Conservation (phyloP, 2,113 vertebrate species). For the Phylloscopus whistleri region DNA sequence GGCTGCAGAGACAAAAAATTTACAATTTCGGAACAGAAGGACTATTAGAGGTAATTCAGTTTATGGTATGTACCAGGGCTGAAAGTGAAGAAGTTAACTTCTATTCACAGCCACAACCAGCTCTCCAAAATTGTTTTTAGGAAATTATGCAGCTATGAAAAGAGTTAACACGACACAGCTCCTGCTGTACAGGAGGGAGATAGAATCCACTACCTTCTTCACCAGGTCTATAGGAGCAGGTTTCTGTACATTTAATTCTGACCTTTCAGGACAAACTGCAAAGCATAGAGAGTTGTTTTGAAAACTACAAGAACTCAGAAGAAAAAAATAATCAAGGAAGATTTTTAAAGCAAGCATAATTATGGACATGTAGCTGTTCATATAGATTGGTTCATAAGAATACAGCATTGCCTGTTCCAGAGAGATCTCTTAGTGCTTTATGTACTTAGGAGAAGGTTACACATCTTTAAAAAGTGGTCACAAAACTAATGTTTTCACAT, state of each 20-base stretch:
- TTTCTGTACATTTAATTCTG: not conserved
- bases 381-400: not conserved
- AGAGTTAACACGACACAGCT: not conserved
- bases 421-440: not conserved
- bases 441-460: not conserved
- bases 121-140: not conserved
- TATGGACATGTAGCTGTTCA: not conserved
- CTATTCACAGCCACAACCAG: not conserved
- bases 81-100: not conserved
- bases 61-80: not conserved
- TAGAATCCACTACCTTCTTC: not conserved
- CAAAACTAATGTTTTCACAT: not conserved
- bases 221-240: not conserved
- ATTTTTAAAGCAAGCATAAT: not conserved
- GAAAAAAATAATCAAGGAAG: not conserved
- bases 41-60: not conserved
- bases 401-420: not conserved
- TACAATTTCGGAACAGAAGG: not conserved
- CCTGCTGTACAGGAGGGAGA: not conserved
- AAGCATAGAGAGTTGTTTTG: not conserved
- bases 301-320: not conserved
- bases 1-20: not conserved
- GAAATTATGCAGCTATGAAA: not conserved
- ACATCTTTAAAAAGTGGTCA: not conserved
- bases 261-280: not conserved